Base-by-base conservation (phyloP, 2,888 invertebrate species). In the Sinotaia quadrata region DNA sequence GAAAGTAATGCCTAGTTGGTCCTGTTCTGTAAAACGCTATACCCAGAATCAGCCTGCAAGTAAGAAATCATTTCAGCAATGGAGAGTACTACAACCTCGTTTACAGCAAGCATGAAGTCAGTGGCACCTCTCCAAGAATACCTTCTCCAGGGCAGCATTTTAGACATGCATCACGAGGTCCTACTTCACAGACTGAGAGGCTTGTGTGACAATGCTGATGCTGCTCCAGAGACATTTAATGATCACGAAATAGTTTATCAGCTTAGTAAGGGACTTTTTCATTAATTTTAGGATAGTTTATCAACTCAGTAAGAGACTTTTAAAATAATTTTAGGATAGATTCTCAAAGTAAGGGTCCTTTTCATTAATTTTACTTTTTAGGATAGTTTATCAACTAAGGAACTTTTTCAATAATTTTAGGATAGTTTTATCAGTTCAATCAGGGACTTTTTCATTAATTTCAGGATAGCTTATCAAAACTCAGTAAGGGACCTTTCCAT, bases 381-480 rank as follows among this genome's bases (percentile, higher is more conserved):
- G n/a, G n/a, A n/a, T n/a, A n/a, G n/a, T n/a, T n/a, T n/a, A n/a
- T n/a, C n/a, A n/a, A n/a, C n/a, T n/a, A n/a, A n/a, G n/a, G n/a
- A n/a, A n/a, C n/a, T n/a, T n/a, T n/a, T n/a, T n/a, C n/a, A n/a
- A n/a, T n/a, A n/a, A n/a, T n/a, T n/a, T n/a, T n/a, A n/a, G n/a
- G n/a, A n/a, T n/a, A n/a, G n/a, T n/a, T n/a, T n/a, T n/a, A n/a
- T n/a, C n/a, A n/a, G n/a, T n/a, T n/a, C n/a, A n/a, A n/a, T n/a
- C n/a, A n/a, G n/a, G n/a, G n/a, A n/a, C n/a, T n/a, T n/a, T n/a
- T 98, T 97, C 87, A 93, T 95, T 84, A 97, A 98, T 87, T 94
- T 96, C 86, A 97, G 97, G 91, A 93, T 96, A 85, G 96, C 88
- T 47, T 90, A 85, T 71, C 78, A 82, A 36, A n/a, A n/a, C 80